A percentile compares a stretch with the other conserved stretches of the same genome.
These are phyloP conservation scores for Lindbergichthys nudifrons DNA, from an alignment of 2,797 vertebrate genomes.

Conservation along the genomic window DNA sequence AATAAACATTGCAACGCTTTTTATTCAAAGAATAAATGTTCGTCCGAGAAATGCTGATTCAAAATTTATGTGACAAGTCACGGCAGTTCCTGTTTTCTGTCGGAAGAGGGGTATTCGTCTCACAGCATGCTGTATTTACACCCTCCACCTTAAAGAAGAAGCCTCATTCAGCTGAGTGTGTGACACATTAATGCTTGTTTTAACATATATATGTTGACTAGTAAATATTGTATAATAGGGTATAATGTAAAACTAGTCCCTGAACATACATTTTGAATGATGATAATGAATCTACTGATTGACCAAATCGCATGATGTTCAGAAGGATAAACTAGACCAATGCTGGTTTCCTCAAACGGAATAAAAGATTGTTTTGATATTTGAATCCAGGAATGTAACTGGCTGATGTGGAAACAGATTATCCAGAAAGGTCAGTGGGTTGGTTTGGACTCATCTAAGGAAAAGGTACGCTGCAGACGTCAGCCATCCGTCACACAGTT, in stretches of 20 bases:
- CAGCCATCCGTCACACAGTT: slow-evolving; percentile 50
- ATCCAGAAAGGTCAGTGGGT: slow-evolving; percentile 45
- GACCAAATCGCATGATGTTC: neutral
- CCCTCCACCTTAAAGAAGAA: too few relatives aligned
- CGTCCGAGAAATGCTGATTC: too few relatives aligned
- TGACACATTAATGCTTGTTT: neutral
- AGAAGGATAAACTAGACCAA: neutral
- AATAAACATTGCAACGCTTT: too few relatives aligned
- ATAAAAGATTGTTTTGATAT: neutral
- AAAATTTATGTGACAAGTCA: too few relatives aligned
- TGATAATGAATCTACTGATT: neutral
- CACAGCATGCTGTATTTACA: too few relatives aligned
- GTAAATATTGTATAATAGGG: neutral
- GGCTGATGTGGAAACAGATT: slow-evolving; percentile 37
- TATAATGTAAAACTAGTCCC: neutral
- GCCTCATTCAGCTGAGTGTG: too few relatives aligned
- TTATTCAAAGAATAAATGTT: too few relatives aligned
- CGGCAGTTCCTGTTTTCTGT: too few relatives aligned
- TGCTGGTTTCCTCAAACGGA: neutral
- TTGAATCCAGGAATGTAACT: slow-evolving; percentile 40
- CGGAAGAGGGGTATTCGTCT: too few relatives aligned
- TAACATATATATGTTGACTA: neutral
- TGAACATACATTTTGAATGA: neutral
- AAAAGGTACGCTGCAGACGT: slow-evolving; percentile 32
- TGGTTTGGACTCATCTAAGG: slow-evolving; percentile 44